Evolutionary conservation across 1,140 invertebrate species (phyloP).

Genomic region (Drosophila seguyi): DNA sequence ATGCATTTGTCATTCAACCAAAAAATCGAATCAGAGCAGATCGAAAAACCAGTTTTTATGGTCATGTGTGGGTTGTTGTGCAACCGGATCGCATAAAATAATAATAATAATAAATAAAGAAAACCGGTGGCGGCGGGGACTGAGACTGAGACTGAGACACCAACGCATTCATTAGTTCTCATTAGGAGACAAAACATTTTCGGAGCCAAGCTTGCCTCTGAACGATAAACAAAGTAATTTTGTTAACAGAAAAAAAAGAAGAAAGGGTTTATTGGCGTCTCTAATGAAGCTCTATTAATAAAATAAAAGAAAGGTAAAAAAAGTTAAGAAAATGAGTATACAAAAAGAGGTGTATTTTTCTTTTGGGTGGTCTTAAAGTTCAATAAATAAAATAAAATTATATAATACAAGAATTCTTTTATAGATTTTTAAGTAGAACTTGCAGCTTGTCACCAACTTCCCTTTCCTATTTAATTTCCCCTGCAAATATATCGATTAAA

Average conservation of each 20-base stretch:
- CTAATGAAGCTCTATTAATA: constrained; percentile 45
- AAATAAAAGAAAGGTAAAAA: constrained; percentile 16
- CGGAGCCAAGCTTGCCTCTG: constrained; percentile 24
- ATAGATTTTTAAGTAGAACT: not conserved
- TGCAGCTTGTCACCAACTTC: not conserved
- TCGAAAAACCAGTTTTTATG: constrained; percentile 37
- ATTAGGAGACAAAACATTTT: constrained; percentile 49
- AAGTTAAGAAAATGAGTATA: not conserved
- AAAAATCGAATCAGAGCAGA: constrained; percentile 50
- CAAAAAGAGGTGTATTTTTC: not conserved
- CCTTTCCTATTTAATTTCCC: not conserved
- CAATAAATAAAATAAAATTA: not conserved
- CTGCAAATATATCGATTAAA: constrained; percentile 17
- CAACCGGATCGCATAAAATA: constrained; percentile 35
- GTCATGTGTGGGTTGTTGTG: constrained; percentile 36
- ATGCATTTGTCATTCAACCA: constrained; percentile 48
- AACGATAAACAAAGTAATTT: constrained; percentile 51
- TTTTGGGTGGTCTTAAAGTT: constrained; percentile 18
- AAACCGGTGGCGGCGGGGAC: constrained; percentile 55
- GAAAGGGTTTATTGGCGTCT: constrained; percentile 18
- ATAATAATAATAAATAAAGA: constrained; percentile 36
- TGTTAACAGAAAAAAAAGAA: not conserved
- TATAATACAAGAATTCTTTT: too few relatives aligned
- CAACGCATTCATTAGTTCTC: constrained; percentile 59
- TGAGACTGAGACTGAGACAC: constrained; percentile 22